Conservation (phyloP, 2,797 vertebrate species). For the Neosalanx taihuensis region DNA sequence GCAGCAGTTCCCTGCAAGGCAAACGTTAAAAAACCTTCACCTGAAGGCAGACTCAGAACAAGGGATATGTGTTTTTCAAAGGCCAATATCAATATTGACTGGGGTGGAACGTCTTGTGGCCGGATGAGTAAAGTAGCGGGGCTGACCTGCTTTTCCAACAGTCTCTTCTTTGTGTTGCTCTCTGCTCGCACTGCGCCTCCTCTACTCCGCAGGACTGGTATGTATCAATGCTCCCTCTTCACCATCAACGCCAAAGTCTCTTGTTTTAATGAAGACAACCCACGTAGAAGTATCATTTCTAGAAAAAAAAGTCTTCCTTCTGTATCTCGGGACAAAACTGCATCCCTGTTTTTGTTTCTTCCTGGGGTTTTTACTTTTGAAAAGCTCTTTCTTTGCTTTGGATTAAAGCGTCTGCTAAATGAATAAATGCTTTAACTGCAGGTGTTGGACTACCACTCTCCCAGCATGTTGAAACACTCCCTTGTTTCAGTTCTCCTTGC, state of each 20-base stretch:
- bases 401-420: not conserved
- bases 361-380: too few relatives aligned
- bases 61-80: slow-evolving; percentile 42
- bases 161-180: slow-evolving; percentile 47
- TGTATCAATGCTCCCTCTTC: slow-evolving; percentile 14
- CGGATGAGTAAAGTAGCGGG: slow-evolving; percentile 1
- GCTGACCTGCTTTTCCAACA: slow-evolving; percentile 41
- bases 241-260: not conserved
- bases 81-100: slow-evolving; percentile 70
- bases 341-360: too few relatives aligned
- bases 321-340: not conserved
- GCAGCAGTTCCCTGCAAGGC: slow-evolving; percentile 3
- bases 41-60: slow-evolving; percentile 37
- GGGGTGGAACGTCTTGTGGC: slow-evolving; percentile 50
- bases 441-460: slow-evolving; percentile 24
- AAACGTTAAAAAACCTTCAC: slow-evolving; percentile 32
- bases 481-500: slow-evolving; percentile 34
- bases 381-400: not conserved
- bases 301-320: not conserved
- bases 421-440: slow-evolving; percentile 1
- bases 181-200: slow-evolving; percentile 2
- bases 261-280: not conserved
- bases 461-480: slow-evolving; percentile 30
- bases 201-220: slow-evolving; percentile 30
- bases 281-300: too few relatives aligned